Percentiles rank a stretch among this genome's conserved stretches.
Conservation (phyloP, 2,797 vertebrate species). For the Rhynchonycteris naso region DNA sequence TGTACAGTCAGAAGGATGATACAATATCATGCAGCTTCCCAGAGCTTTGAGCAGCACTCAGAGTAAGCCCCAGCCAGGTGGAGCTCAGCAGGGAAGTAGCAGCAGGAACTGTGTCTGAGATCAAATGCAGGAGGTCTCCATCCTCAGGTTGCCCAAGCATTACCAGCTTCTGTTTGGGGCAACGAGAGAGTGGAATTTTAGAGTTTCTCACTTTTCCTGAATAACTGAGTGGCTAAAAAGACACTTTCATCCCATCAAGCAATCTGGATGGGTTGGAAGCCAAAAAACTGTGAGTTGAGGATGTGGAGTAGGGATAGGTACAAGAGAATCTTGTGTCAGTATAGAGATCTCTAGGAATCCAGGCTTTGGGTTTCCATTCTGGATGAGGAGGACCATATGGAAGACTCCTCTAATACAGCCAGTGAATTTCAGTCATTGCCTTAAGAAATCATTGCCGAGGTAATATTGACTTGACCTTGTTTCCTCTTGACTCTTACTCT, state of each 20-base stretch:
- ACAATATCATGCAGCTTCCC: background rate
- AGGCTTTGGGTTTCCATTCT: background rate
- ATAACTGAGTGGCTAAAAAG: background rate
- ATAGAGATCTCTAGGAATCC: background rate
- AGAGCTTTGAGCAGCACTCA: background rate
- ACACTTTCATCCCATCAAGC: background rate
- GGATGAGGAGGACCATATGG: background rate
- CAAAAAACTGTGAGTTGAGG: background rate
- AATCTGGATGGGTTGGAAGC: background rate
- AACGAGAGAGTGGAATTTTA: background rate
- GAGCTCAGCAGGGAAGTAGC: background rate
- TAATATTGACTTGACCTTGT: background rate
- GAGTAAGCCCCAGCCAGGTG: background rate
- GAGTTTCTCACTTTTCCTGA: background rate
- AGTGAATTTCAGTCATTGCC: background rate
- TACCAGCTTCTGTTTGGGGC: background rate
- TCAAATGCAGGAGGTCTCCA: background rate
- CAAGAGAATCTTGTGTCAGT: background rate
- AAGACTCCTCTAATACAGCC: background rate
- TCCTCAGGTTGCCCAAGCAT: background rate
- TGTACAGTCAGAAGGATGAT: background rate
- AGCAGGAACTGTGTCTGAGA: background rate
- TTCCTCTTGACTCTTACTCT: background rate
- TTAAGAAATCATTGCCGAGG: background rate
- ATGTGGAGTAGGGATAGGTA: rapidly evolving